These are phyloP conservation scores for Stictonetta naevosa DNA, from an alignment of 2,113 vertebrate species.

Conservation along the genomic window DNA sequence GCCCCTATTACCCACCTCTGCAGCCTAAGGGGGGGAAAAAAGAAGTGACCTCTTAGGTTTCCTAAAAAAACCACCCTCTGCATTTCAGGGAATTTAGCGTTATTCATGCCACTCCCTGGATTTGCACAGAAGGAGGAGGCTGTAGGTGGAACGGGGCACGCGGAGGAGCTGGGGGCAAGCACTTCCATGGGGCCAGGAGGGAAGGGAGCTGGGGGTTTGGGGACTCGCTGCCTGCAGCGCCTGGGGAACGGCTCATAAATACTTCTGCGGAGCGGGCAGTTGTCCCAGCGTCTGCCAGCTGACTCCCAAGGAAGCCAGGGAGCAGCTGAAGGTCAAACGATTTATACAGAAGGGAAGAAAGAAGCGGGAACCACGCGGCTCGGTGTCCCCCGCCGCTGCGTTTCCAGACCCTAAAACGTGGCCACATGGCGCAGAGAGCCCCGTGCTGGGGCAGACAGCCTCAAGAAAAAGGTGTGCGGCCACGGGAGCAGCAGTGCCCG, in stretches of 20 bases:
- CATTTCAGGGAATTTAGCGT: not conserved
- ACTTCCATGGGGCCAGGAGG: accelerated
- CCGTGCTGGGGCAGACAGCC: not conserved
- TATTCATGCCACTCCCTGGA: not conserved
- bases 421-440: not conserved
- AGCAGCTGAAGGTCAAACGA: not conserved
- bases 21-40: not conserved
- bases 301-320: not conserved
- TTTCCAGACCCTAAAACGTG: accelerated
- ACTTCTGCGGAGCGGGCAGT: not conserved
- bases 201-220: not conserved
- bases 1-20: not conserved
- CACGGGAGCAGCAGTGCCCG: not conserved
- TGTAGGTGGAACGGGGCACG: not conserved
- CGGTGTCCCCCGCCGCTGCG: no score
- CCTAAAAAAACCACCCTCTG: accelerated
- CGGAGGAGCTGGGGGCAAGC: not conserved
- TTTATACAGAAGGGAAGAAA: not conserved
- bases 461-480: accelerated
- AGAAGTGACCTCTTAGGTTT: not conserved
- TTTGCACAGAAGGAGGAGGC: not conserved
- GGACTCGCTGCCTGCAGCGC: not conserved
- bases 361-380: accelerated
- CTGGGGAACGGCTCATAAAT: not conserved
- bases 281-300: not conserved